A percentile compares a stretch with the other conserved stretches of the same genome.
Conservation (phyloP, 2,113 vertebrate species). For the Thunnus maccoyii region DNA sequence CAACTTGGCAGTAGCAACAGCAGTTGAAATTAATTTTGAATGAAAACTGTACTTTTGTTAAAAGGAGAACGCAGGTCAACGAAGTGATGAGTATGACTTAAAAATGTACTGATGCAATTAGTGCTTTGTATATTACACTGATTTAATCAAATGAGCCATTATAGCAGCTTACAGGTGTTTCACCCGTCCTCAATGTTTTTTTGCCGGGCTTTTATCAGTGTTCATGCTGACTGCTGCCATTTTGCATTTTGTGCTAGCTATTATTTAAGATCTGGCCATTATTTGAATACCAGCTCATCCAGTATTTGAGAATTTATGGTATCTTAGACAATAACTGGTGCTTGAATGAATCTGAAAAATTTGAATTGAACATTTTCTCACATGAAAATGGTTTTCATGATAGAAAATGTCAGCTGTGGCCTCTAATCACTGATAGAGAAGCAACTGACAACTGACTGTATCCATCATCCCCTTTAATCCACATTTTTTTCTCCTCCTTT, state of each 20-base stretch:
- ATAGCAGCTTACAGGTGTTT: too few species aligned
- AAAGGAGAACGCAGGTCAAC: too few species aligned
- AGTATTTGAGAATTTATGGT: neutral
- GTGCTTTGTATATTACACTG: too few species aligned
- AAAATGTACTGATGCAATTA: too few species aligned
- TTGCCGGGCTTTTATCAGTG: too few species aligned
- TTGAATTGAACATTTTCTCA: neutral
- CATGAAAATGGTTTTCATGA: neutral
- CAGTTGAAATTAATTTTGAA: too few species aligned
- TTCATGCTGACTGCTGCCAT: too few species aligned
- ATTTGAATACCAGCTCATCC: too few species aligned
- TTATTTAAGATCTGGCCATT: neutral
- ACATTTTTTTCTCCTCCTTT: conserved; percentile 13
- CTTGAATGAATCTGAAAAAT: neutral
- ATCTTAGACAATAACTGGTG: neutral
- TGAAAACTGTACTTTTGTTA: too few species aligned
- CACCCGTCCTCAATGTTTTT: too few species aligned
- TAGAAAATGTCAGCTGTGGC: neutral
- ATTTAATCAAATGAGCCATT: too few species aligned
- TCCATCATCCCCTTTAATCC: conserved; percentile 30
- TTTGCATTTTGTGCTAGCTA: neutral
- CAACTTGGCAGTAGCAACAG: neutral
- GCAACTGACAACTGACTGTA: conserved; percentile 17
- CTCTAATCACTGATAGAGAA: neutral
- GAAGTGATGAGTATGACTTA: too few species aligned